Conservation (phyloP, 2,888 invertebrate species). For the Oscheius sp. region DNA sequence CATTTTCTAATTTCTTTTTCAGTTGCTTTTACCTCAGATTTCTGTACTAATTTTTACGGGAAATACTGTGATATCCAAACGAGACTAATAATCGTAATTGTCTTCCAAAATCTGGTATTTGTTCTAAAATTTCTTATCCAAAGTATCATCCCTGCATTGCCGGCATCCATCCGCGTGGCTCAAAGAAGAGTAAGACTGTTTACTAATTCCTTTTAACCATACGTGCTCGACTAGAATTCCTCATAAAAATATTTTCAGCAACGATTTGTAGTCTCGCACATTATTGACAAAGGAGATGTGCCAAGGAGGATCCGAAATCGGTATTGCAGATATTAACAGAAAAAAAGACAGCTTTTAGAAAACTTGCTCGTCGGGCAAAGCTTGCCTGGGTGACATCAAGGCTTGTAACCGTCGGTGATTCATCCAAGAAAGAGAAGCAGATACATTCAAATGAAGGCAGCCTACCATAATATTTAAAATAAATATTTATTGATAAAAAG, state of each 20-base stretch:
- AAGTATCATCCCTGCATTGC: constrained; percentile 54
- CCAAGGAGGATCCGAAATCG: constrained; percentile 33
- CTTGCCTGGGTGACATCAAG: too few species aligned
- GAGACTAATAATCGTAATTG: constrained; percentile 55
- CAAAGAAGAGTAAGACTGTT: constrained; percentile 47
- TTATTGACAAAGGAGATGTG: constrained; percentile 56
- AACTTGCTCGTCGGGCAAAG: too few species aligned
- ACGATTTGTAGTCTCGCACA: constrained; percentile 50
- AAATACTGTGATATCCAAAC: constrained; percentile 50
- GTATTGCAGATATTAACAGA: too few species aligned
- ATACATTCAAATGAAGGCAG: not conserved
- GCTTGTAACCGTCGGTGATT: not conserved
- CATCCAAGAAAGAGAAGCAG: not conserved
- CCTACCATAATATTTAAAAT: not conserved
- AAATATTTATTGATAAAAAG: not conserved
- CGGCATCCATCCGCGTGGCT: constrained; percentile 49
- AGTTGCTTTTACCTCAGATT: constrained; percentile 64
- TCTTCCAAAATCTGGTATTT: constrained; percentile 60
- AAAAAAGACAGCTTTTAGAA: too few species aligned
- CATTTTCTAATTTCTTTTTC: constrained; percentile 18
- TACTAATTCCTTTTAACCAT: not conserved
- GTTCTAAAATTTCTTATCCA: constrained; percentile 52
- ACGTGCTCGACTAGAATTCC: not conserved
- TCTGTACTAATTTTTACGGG: constrained; percentile 68
- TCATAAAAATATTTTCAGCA: constrained; percentile 44